These are phyloP conservation scores for Drosophila albomicans DNA, from an alignment of 1,140 invertebrate species.

Conservation along the genomic window DNA sequence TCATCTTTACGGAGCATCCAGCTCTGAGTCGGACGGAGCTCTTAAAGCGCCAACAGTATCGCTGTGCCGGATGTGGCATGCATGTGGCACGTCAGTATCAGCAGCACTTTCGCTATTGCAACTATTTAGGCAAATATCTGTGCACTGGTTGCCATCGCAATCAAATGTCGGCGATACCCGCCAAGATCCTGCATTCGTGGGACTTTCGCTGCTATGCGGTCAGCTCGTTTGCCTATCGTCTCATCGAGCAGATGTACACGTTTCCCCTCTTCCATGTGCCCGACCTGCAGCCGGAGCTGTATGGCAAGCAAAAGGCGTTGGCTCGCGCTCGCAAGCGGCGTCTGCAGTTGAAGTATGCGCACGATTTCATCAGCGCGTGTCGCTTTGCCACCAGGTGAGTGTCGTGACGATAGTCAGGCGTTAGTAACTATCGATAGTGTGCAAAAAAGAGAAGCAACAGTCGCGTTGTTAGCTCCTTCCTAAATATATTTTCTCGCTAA, in stretches of 20 bases:
- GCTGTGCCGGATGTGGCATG: slow-evolving; percentile 95
- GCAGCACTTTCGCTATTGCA: slow-evolving; percentile 91
- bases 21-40: slow-evolving; percentile 87
- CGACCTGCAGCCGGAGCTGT: slow-evolving; percentile 90
- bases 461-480: no score
- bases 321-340: slow-evolving; percentile 87
- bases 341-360: slow-evolving; percentile 89
- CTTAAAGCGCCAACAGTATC: slow-evolving; percentile 91
- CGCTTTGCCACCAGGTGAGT: slow-evolving; percentile 88
- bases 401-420: background rate
- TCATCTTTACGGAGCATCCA: slow-evolving; percentile 93
- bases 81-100: slow-evolving; percentile 90
- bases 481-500: no score
- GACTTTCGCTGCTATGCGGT: slow-evolving; percentile 88
- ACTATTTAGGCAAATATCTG: slow-evolving; percentile 95
- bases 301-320: slow-evolving; percentile 88
- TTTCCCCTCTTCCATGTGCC: slow-evolving; percentile 93
- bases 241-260: slow-evolving; percentile 91
- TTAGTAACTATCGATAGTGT: background rate
- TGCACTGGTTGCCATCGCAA: slow-evolving; percentile 95
- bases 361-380: slow-evolving; percentile 89
- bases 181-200: slow-evolving; percentile 89
- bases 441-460: no score
- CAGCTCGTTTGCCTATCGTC: slow-evolving; percentile 92
- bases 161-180: slow-evolving; percentile 91